Evolutionary conservation across 2,797 vertebrate species (phyloP), one percentile per base, ranked within the genome.

Genomic region (Catostomus latipinnis): DNA sequence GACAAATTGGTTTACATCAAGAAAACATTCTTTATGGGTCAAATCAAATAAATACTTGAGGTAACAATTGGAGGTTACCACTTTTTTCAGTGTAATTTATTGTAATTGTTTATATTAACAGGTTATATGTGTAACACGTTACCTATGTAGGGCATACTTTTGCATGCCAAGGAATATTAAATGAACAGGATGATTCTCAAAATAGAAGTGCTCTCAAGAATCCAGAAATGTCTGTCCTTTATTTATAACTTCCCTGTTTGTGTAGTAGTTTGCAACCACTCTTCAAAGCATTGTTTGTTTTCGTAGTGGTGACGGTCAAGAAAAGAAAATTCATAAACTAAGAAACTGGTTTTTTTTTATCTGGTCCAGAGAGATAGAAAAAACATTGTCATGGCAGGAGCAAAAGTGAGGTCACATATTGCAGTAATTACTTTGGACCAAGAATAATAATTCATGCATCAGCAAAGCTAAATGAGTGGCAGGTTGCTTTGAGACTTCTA

Each of bases 341-440:
- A 74, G 78, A 70, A 62, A 57, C 71, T 70, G 78, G 74, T 69
- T 72, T 65, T 34, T 34, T 83, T 84, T 84, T 58, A 77, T 78
- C 71, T 81, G 71, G 71, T 63, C n/a, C 53, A n/a, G 56, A 74
- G 45, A 83, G 69, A 57, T 60, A 71, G 71, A 54, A 63, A 62
- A 77, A 76, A 74, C 11, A 0, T 11, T n/a, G 8, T 11, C 22
- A 79, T 72, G 76, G 16, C 45, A 78, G 6, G 65, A 66, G 68
- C 58, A 73, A 75, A 79, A 76, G 56, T 46, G 82, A 83, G 79
- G 54, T 79, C 60, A 80, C 68, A 79, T 83, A 76, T 58, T 86
- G 76, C 46, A 76, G 76, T 80, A 71, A 81, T 81, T 86, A 76
- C 56, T 49, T 67, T n/a, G n/a, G 65, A 12, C 58, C 60, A 78